These are phyloP conservation scores for Rhinella marina DNA, from an alignment of 2,797 vertebrate species.

Conservation along the genomic window DNA sequence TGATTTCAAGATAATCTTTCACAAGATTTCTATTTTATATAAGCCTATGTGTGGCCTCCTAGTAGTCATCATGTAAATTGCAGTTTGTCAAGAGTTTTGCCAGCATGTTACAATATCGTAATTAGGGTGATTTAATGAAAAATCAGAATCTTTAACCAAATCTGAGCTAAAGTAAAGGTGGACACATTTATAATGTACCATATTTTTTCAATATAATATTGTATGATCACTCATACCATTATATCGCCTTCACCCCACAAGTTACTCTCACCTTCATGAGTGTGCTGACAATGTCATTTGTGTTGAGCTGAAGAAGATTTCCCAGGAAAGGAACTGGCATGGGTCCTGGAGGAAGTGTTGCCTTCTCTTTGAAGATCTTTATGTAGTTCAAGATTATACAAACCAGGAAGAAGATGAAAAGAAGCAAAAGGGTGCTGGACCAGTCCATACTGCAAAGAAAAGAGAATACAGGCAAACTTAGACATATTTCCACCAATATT, in stretches of 20 bases:
- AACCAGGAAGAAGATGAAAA: slow-evolving; percentile 1
- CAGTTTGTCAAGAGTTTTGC: no score
- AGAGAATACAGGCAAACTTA: no score
- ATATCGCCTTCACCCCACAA: neutral
- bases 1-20: no score
- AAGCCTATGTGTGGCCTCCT: no score
- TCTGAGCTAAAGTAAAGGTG: no score
- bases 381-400: slow-evolving; percentile 28
- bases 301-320: slow-evolving; percentile 66
- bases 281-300: slow-evolving; percentile 36
- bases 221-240: neutral
- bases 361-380: slow-evolving; percentile 43
- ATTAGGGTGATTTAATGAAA: no score
- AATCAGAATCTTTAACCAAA: no score
- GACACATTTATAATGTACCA: no score
- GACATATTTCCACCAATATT: no score
- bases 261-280: slow-evolving; percentile 34
- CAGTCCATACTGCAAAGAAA: slow-evolving; percentile 10
- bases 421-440: neutral
- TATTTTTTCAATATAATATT: neutral
- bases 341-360: slow-evolving; percentile 62
- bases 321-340: slow-evolving; percentile 65
- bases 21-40: no score
- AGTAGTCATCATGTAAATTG: no score
- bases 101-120: no score